Evolutionary conservation across 2,113 vertebrate genomes (phyloP).

Genomic region (Phrynosoma blainvillii): DNA sequence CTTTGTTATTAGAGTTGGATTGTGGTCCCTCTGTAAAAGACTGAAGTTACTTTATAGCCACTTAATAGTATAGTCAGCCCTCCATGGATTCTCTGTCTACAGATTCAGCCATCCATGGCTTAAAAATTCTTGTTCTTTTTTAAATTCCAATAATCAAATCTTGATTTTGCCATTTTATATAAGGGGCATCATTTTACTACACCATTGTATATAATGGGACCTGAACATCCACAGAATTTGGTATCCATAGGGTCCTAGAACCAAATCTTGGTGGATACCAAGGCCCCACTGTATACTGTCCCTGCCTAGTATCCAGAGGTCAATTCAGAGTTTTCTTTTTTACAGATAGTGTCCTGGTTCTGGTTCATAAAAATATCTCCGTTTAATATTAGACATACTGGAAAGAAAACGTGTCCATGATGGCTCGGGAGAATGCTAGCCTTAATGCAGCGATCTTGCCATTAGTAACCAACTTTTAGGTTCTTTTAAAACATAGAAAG

Average conservation of each 20-base stretch:
- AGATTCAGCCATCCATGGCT: too few species aligned
- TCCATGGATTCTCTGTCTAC: too few species aligned
- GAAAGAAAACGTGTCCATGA: neutral
- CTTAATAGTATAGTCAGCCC: neutral
- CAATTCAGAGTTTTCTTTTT: constrained; percentile 35
- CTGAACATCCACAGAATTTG: too few species aligned
- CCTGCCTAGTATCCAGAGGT: constrained; percentile 46
- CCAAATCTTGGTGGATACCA: too few species aligned
- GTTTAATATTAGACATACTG: neutral
- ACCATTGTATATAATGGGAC: too few species aligned
- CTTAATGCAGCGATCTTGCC: too few species aligned
- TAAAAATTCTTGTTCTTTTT: too few species aligned
- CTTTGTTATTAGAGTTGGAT: neutral
- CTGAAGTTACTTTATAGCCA: neutral
- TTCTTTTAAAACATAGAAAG: neutral
- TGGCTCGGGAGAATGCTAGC: neutral
- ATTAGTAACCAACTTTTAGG: constrained; percentile 6
- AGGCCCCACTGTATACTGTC: neutral
- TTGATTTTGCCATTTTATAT: too few species aligned
- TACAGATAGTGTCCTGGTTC: constrained; percentile 37
- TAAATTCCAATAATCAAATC: too few species aligned
- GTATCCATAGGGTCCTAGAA: too few species aligned
- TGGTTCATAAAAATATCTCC: neutral
- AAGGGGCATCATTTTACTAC: too few species aligned
- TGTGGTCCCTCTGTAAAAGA: neutral